Conservation (phyloP, 2,888 invertebrate species). For the Margaritifera margaritifera region DNA sequence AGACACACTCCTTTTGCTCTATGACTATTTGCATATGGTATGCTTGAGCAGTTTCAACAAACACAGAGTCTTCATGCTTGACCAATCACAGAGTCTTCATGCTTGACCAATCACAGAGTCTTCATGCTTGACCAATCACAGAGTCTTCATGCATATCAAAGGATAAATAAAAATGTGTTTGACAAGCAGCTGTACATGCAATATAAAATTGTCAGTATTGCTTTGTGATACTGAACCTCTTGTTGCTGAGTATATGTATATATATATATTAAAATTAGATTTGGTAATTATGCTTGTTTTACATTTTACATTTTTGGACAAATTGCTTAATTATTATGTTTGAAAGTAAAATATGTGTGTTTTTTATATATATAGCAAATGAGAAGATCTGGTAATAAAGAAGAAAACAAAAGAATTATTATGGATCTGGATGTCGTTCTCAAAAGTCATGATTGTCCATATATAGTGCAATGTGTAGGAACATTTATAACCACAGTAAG, state of each 20-base stretch:
- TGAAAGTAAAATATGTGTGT: neutral
- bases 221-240: neutral
- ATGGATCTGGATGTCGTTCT: conserved; percentile 99
- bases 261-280: neutral
- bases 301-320: no score
- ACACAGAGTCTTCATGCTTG: no score
- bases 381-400: conserved; percentile 95
- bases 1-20: no score
- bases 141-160: no score
- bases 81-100: no score
- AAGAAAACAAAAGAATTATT: conserved; percentile 97
- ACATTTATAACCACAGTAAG: conserved; percentile 93
- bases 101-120: no score
- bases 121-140: no score
- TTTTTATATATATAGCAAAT: conserved; percentile 76
- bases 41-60: no score
- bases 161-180: no score
- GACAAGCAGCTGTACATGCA: neutral
- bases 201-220: neutral
- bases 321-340: no score
- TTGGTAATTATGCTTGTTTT: no score
- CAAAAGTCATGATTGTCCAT: conserved; percentile 97
- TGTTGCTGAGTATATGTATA: neutral
- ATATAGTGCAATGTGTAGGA: conserved; percentile 96
- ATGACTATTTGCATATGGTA: no score